Evolutionary conservation across 2,888 invertebrate species (phyloP), one percentile per base, ranked within the genome.

Genomic region (Nomada fucata): DNA sequence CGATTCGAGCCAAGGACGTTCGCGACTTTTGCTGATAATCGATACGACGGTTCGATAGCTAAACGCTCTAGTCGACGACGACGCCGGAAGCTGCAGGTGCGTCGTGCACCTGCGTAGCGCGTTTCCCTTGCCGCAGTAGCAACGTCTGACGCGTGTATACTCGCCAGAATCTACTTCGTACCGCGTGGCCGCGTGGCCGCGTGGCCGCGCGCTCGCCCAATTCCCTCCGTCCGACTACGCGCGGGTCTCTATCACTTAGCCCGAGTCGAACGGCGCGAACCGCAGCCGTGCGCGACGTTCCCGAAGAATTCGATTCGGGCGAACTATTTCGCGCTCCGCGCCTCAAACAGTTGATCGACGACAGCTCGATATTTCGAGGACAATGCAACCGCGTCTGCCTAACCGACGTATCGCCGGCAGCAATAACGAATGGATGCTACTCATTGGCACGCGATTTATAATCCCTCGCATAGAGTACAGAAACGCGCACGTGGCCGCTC

Each of bases 361-460:
- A 23, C 20, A 57, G 11, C 57, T 20, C 26, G 57, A 57, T 86
- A 89, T 88, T 89, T 88, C 82, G 77, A 64, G 80, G 81, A 84
- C 71, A 74, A 84, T 84, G 82, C 83, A 86, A 76, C 80, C 79
- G 74, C 76, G 69, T 78, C 67, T 80, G 79, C 86, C 90, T 89
- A 89, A 89, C 88, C 89, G 88, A 87, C 89, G 88, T 89, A 91
- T 89, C 91, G 90, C 90, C 90, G 89, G 87, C 89, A 88, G 87
- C 86, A 91, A 91, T 92, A 92, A 92, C 92, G 90, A 92, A 92
- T 92, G 91, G 91, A 90, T 90, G 89, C 91, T 89, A 91, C 92
- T 93, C 92, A 92, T 92, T 92, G 93, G 90, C 79, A 87, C 71
- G 89, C 91, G 91, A 93, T 93, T 93, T 92, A 93, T 91, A 93